Percentiles rank a stretch among this genome's conserved stretches.
Evolutionary conservation across 2,888 invertebrate species (phyloP).

Genomic region (Drosophila falleni): DNA sequence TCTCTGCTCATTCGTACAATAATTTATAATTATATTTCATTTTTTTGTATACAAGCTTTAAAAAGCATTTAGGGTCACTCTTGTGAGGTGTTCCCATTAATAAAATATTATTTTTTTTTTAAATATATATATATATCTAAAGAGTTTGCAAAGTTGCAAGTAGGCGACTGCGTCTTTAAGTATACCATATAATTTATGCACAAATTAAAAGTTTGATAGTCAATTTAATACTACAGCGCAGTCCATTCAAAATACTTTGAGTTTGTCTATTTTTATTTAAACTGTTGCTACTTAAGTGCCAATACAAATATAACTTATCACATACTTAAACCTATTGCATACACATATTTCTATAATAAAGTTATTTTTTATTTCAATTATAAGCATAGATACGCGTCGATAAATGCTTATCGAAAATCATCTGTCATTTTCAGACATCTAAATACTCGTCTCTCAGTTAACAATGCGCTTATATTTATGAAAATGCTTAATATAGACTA

Average conservation of each 20-base stretch:
- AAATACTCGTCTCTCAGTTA: slow-evolving; percentile 38
- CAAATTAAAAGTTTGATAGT: slow-evolving; percentile 36
- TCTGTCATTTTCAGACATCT: slow-evolving; percentile 23
- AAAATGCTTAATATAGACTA: slow-evolving; percentile 29
- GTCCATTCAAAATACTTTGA: slow-evolving; percentile 20
- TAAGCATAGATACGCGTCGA: slow-evolving; percentile 1
- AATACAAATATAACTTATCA: slow-evolving; percentile 14
- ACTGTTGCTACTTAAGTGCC: slow-evolving; percentile 24
- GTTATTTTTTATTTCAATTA: not conserved
- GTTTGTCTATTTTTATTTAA: slow-evolving; percentile 27
- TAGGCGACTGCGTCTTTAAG: slow-evolving; percentile 39
- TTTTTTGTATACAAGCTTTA: slow-evolving; percentile 7
- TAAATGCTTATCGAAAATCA: slow-evolving; percentile 36
- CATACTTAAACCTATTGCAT: slow-evolving; percentile 28
- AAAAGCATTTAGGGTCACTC: slow-evolving; percentile 16
- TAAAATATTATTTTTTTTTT: slow-evolving; percentile 16
- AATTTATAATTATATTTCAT: slow-evolving; percentile 18
- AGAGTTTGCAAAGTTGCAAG: slow-evolving; percentile 46
- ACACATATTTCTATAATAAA: slow-evolving; percentile 21
- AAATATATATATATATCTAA: slow-evolving; percentile 18
- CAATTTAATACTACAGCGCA: slow-evolving; percentile 23
- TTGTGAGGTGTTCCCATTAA: slow-evolving; percentile 24
- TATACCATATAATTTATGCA: slow-evolving; percentile 44
- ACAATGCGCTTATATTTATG: slow-evolving; percentile 62
- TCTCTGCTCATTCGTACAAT: slow-evolving; percentile 51